Evolutionary conservation across 2,797 vertebrate genomes (phyloP), one percentile per base, ranked within the genome.

Genomic region (Coregonus suidteri): DNA sequence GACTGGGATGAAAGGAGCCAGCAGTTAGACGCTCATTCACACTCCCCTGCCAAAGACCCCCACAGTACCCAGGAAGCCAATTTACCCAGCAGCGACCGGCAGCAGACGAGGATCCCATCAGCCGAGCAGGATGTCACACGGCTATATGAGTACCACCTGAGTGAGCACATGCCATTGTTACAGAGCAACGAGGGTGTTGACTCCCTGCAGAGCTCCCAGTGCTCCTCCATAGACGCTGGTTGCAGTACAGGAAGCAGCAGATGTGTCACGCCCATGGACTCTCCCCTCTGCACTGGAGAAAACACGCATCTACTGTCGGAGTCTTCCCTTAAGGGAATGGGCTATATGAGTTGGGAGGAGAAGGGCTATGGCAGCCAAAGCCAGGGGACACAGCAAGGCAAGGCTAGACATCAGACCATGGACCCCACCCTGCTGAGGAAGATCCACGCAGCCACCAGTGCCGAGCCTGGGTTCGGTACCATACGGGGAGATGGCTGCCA

Each of bases 171-270:
- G 96, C 97, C 97, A 0, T 98, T 96, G 0, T 88, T 98, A 80
- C 98, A 98, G 86, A 97, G 96, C 0, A 97, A 96, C 0, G 97
- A 99, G 88, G 96, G 96, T 35, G 91, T 95, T 81, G 96, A 97
- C 88, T 98, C 97, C 0, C 95, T 99, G 51, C 97, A 98, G 84
- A 97, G 96, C 82, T 99, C 98, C 0, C 97, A 99, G 81, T 96
- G 96, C 88, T 99, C 98, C 18, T 99, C 97, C 2, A 96, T 99
- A 81, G 98, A 99, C 5, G 98, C 97, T 0, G 96, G 97, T 68
- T 98, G 97, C 81, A 96, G 96, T 90, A 97, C 97, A 0, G 97
- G 97, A 84, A 96, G 98, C 86, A 96, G 96, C 81, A 93, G 96
- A 0, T 97, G 96, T 30, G 95, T 95, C 85, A 98, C 97, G 0